Conservation (phyloP, 2,113 vertebrate genomes). For the Aramus guarauna region DNA sequence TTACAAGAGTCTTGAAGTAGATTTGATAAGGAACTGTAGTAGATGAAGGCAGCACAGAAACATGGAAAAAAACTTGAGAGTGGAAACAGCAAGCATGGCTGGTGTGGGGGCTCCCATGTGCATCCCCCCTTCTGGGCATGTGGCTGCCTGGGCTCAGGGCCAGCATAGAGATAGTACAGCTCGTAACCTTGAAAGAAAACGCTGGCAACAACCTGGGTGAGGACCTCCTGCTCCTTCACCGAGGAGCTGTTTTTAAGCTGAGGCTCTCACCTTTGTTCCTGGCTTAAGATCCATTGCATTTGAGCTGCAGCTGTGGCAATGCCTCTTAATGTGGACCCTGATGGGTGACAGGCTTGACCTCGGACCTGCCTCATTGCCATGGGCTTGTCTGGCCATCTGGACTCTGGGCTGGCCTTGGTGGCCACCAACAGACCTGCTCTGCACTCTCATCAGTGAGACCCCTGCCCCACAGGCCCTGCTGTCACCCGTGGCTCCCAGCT, state of each 20-base stretch:
- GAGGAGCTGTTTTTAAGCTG: background rate
- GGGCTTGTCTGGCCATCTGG: background rate
- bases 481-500: background rate
- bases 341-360: background rate
- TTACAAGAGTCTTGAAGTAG: background rate
- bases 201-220: background rate
- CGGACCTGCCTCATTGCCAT: background rate
- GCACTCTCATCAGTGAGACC: too few relatives aligned
- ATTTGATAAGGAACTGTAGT: background rate
- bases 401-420: background rate
- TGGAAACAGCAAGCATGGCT: background rate
- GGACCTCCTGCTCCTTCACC: background rate
- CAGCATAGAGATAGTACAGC: background rate
- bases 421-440: background rate
- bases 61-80: background rate
- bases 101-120: background rate
- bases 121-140: background rate
- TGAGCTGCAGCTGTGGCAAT: background rate
- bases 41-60: background rate
- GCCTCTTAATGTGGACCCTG: background rate
- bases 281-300: background rate
- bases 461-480: background rate
- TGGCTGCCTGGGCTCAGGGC: background rate
- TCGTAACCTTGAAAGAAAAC: background rate
- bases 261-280: background rate